A percentile compares a stretch with the other conserved stretches of the same genome.
phyloP scores from a whole-genome alignment of 92 coral and sea anemone genomes.

The Palythoa grandis region DNA sequence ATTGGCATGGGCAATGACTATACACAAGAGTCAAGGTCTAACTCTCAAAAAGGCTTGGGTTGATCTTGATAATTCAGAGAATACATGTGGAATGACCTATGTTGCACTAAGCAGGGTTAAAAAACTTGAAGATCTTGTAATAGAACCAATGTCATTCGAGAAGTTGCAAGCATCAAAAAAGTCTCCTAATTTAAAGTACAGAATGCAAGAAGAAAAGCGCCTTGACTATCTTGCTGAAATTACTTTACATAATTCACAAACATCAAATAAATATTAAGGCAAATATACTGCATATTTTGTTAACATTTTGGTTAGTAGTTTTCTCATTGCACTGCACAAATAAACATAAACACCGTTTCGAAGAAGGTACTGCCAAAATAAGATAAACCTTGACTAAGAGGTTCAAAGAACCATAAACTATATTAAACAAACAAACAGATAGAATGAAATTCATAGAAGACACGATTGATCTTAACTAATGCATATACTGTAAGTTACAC shows the following conservation, averaged over 20 bases:
- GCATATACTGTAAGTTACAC: slow-evolving; percentile 2
- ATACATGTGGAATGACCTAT: slow-evolving; percentile 54
- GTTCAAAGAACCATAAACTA: slow-evolving; percentile 9
- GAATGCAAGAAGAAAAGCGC: slow-evolving; percentile 40
- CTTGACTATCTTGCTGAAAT: slow-evolving; percentile 19
- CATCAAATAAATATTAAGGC: neutral
- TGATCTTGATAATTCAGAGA: slow-evolving; percentile 50
- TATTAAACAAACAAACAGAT: slow-evolving; percentile 6
- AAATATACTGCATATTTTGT: slow-evolving; percentile 14
- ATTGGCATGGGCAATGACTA: slow-evolving; percentile 49
- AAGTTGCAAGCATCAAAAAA: slow-evolving; percentile 39
- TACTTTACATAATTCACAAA: slow-evolving; percentile 13
- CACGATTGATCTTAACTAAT: neutral
- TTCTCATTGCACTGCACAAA: neutral
- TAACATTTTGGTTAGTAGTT: slow-evolving; percentile 9
- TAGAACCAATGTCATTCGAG: slow-evolving; percentile 51
- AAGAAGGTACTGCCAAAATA: neutral
- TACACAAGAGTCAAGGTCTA: slow-evolving; percentile 15
- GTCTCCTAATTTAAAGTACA: slow-evolving; percentile 37
- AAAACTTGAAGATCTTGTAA: slow-evolving; percentile 39
- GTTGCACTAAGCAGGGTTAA: slow-evolving; percentile 50
- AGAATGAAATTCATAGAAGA: neutral
- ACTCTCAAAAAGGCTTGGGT: slow-evolving; percentile 47
- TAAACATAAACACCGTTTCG: neutral
- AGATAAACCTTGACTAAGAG: slow-evolving; percentile 5